phyloP scores from a whole-genome alignment of 2,113 vertebrate genomes.

The Collichthys lucidus region DNA sequence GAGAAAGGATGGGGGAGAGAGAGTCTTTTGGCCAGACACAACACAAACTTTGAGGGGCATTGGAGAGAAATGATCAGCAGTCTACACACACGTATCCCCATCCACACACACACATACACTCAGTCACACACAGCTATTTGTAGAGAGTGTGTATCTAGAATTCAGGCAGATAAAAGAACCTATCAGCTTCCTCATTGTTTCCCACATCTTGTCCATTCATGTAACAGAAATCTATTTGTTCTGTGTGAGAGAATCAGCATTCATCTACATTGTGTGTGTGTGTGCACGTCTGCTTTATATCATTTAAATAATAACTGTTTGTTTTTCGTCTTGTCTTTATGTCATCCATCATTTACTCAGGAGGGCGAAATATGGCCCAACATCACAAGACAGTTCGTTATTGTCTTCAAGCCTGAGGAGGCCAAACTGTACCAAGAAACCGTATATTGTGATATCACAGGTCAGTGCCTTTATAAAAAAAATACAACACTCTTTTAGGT shows the following conservation, averaged over 20 bases:
- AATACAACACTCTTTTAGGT: neutral
- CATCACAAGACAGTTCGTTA: constrained; percentile 80
- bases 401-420: constrained; percentile 87
- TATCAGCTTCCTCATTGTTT: neutral
- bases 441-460: constrained; percentile 90
- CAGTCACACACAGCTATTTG: neutral
- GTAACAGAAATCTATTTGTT: neutral
- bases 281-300: neutral
- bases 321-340: constrained; percentile 44
- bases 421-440: constrained; percentile 85
- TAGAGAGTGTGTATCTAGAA: neutral
- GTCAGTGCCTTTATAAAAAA: constrained; percentile 51
- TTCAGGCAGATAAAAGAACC: neutral
- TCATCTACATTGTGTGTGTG: neutral
- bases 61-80: constrained; percentile 25
- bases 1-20: neutral
- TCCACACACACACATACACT: neutral
- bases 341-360: constrained; percentile 58
- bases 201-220: too few relatives aligned
- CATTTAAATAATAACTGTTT: neutral
- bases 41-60: constrained; percentile 44
- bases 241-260: constrained; percentile 3
- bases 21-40: constrained; percentile 28
- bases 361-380: constrained; percentile 90
- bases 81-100: neutral